A percentile compares a stretch with the other conserved stretches of the same genome.
Evolutionary conservation across 1,140 invertebrate species (phyloP).

Genomic region (Eciton burchellii): DNA sequence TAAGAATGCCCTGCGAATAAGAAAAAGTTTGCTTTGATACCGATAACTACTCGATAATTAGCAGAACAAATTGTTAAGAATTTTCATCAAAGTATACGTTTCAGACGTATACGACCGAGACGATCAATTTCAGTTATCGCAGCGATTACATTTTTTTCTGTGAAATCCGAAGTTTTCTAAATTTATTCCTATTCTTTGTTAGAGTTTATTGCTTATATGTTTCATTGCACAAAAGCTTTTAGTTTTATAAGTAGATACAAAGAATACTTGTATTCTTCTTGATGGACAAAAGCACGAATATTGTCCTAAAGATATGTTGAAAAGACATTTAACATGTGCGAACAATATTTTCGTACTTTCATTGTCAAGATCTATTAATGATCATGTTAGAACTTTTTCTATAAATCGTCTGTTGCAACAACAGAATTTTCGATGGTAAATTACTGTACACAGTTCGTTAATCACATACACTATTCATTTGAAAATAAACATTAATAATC

Average conservation of each 20-base stretch:
- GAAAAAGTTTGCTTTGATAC: neutral
- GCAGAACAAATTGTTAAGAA: no score
- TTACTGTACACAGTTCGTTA: neutral
- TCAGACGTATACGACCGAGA: no score
- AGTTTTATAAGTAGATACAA: neutral
- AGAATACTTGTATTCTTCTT: no score
- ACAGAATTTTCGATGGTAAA: neutral
- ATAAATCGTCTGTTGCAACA: neutral
- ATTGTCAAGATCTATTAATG: neutral
- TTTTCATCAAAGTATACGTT: no score
- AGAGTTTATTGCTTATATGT: neutral
- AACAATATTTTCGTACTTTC: neutral
- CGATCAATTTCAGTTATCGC: no score
- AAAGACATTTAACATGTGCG: neutral
- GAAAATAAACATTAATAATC: constrained; percentile 26
- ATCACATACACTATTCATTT: constrained; percentile 8
- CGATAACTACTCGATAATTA: no score
- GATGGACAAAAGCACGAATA: neutral
- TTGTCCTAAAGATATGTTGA: neutral
- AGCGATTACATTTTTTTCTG: no score
- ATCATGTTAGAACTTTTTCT: neutral
- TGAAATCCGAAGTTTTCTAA: no score
- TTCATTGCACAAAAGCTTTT: neutral
- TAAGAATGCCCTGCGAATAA: neutral
- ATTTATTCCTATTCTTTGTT: no score